A percentile compares a stretch with the other conserved stretches of the same genome.
Evolutionary conservation across 2,797 vertebrate species (phyloP).

Genomic region (Argya squamiceps): DNA sequence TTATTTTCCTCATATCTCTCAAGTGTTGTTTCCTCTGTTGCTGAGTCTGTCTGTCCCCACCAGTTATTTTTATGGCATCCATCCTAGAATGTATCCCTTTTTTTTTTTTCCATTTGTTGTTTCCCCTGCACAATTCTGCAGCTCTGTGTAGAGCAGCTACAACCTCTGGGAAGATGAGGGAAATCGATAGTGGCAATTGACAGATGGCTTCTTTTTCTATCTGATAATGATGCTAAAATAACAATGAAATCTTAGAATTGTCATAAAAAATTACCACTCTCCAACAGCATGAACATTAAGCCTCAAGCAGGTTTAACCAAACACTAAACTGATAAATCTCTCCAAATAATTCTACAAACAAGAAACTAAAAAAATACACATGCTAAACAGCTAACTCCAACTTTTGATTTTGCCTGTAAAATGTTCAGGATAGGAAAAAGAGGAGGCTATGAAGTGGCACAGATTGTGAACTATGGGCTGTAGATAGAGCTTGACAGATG

Average conservation of each 20-base stretch:
- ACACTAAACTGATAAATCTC: background rate
- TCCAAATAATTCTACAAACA: background rate
- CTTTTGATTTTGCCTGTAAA: background rate
- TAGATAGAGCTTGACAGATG: constrained; percentile 67
- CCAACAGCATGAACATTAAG: background rate
- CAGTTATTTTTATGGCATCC: background rate
- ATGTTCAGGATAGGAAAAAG: background rate
- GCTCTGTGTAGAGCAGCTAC: background rate
- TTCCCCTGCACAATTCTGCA: background rate
- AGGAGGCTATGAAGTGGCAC: background rate
- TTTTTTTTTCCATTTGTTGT: background rate
- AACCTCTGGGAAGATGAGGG: background rate
- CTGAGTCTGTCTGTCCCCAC: background rate
- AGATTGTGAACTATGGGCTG: constrained; percentile 43
- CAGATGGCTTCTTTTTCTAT: background rate
- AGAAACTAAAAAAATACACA: background rate
- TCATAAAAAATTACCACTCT: background rate
- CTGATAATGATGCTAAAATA: background rate
- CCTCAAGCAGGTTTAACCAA: background rate
- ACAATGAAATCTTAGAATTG: background rate
- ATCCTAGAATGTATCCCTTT: background rate
- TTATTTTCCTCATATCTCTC: background rate
- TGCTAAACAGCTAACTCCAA: background rate
- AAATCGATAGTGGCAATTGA: background rate
- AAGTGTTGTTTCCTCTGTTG: background rate